A percentile compares a stretch with the other conserved stretches of the same genome.
phyloP scores from a whole-genome alignment of 1,140 invertebrate genomes.

The Zaprionus ornatus region DNA sequence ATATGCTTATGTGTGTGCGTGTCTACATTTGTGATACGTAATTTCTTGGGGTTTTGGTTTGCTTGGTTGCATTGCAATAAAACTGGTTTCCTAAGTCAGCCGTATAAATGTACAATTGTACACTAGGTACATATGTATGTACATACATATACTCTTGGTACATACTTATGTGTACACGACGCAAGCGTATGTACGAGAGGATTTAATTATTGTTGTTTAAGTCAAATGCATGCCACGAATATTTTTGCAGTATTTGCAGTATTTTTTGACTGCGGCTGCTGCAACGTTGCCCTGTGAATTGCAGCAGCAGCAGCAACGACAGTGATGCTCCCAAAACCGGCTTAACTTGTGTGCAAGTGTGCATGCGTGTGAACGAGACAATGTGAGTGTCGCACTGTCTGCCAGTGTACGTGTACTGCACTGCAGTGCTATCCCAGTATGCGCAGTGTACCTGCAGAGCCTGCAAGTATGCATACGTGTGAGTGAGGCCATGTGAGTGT shows the following conservation, averaged over 20 bases:
- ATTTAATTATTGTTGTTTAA: conserved; percentile 59
- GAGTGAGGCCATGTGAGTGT: not conserved
- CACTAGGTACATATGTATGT: not conserved
- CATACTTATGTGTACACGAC: not conserved
- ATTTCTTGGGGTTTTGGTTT: conserved; percentile 73
- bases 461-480: not conserved
- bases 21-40: conserved; percentile 76
- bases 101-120: conserved; percentile 70
- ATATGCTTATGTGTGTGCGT: conserved; percentile 28
- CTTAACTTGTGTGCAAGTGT: conserved; percentile 50
- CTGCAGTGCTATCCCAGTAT: conserved; percentile 38
- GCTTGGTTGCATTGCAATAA: conserved; percentile 75
- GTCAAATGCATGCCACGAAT: conserved; percentile 34
- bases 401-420: conserved; percentile 20
- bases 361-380: not conserved
- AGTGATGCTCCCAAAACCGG: conserved; percentile 60
- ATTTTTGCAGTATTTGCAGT: conserved; percentile 14
- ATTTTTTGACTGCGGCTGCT: conserved; percentile 37
- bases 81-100: conserved; percentile 74
- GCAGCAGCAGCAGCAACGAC: conserved; percentile 22
- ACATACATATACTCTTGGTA: not conserved
- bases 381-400: not conserved
- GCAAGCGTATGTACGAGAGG: conserved; percentile 15
- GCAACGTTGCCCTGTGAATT: conserved; percentile 47
- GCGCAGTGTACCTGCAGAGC: not conserved